phyloP scores from a whole-genome alignment of 2,113 vertebrate species.

The Chaetops frenatus region DNA sequence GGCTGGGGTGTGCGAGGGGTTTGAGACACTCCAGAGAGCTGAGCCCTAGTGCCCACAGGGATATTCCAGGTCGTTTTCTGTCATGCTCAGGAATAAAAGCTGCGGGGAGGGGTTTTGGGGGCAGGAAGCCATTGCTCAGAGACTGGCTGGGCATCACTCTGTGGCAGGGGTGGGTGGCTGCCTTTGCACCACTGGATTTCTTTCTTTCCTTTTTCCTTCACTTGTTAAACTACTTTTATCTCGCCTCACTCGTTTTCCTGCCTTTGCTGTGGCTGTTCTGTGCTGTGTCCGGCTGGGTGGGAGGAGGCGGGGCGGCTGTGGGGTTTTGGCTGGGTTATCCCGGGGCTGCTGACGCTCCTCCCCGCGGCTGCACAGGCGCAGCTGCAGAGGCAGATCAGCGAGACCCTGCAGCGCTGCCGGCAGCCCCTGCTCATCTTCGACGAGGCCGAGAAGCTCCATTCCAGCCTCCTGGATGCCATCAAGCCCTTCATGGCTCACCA shows the following conservation, averaged over 20 bases:
- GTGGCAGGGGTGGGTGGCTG: not conserved
- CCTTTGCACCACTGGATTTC: not conserved
- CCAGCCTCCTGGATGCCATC: constrained; percentile 82
- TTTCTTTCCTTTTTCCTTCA: not conserved
- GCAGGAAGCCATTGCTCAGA: not conserved
- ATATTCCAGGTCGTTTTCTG: rapidly evolving
- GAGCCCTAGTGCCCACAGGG: not conserved
- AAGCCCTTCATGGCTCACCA: constrained; percentile 77
- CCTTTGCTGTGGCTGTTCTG: not conserved
- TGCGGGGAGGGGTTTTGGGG: not conserved
- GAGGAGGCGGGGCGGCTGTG: not conserved
- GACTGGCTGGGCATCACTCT: not conserved
- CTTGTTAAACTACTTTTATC: not conserved
- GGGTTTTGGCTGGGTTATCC: not conserved
- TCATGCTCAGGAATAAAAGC: not conserved
- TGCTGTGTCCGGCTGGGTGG: rapidly evolving
- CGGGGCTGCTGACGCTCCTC: not conserved
- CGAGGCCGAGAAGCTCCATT: constrained; percentile 91
- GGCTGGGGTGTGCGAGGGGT: not conserved
- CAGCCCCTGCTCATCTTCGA: constrained; percentile 92
- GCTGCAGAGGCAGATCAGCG: constrained; percentile 76
- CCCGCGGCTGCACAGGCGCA: constrained; percentile 69
- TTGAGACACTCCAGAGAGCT: not conserved
- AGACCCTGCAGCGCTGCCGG: constrained; percentile 75
- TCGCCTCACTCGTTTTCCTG: rapidly evolving